Percentiles rank a stretch among this genome's conserved stretches.
Conservation (phyloP, 2,113 vertebrate genomes). For the Anser cygnoides region DNA sequence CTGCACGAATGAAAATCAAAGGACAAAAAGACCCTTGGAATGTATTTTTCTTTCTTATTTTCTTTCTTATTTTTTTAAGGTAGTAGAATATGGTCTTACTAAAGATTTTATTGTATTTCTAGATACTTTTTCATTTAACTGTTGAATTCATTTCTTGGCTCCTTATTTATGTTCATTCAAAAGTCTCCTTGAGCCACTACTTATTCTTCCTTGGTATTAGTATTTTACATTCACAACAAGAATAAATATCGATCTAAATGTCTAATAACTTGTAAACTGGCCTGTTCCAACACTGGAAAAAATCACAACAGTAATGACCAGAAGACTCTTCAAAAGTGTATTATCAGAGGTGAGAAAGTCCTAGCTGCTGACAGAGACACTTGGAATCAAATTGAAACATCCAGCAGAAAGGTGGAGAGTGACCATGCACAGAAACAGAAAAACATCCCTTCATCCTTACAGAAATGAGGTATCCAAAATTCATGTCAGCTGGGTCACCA, state of each 20-base stretch:
- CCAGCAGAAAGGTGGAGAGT: not conserved
- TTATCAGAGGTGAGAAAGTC: not conserved
- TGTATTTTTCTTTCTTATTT: not conserved
- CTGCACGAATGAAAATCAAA: not conserved
- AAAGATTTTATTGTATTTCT: not conserved
- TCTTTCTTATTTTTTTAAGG: not conserved
- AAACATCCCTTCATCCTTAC: not conserved
- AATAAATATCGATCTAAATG: not conserved
- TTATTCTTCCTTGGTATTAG: not conserved
- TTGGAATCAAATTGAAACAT: not conserved
- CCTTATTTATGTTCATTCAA: not conserved
- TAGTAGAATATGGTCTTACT: not conserved
- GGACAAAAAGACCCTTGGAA: not conserved
- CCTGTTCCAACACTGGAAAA: not conserved
- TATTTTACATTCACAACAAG: not conserved
- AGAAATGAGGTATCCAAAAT: not conserved
- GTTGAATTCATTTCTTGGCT: not conserved
- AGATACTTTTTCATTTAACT: not conserved
- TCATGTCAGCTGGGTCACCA: not conserved
- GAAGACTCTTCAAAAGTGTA: not conserved
- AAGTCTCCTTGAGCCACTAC: accelerated
- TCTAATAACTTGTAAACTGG: not conserved
- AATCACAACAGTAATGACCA: not conserved
- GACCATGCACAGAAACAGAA: not conserved
- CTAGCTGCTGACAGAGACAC: not conserved